phyloP scores from a whole-genome alignment of 2,113 vertebrate genomes.

The Hassar affinis region DNA sequence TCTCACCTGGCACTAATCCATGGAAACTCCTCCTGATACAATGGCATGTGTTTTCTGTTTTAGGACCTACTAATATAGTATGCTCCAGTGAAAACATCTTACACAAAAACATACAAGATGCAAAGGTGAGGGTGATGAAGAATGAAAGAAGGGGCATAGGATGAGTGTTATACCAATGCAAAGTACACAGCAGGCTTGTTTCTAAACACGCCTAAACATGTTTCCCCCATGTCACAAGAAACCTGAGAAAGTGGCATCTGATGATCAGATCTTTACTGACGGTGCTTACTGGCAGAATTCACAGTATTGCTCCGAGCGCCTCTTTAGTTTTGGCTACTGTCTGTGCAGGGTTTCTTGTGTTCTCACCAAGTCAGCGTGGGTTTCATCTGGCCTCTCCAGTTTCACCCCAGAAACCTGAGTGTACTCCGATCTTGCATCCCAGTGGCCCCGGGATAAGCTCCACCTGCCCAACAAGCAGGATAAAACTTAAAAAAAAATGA shows the following conservation, averaged over 20 bases:
- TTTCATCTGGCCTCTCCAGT: neutral
- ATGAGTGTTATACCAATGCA: neutral
- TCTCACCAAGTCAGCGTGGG: neutral
- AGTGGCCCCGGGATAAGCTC: neutral
- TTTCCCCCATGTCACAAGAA: neutral
- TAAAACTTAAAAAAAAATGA: neutral
- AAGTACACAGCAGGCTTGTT: neutral
- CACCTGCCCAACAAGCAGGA: neutral
- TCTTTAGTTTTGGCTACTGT: neutral
- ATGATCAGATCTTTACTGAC: neutral
- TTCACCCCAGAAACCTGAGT: neutral
- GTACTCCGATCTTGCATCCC: neutral
- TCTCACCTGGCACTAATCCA: neutral
- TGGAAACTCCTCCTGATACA: neutral
- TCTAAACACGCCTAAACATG: neutral
- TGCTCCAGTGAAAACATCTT: neutral
- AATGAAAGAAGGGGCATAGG: neutral
- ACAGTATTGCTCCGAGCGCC: neutral
- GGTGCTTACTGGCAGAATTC: neutral
- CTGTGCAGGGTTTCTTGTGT: neutral
- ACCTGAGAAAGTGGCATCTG: conserved; percentile 2
- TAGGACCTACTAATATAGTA: neutral
- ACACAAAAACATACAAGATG: neutral
- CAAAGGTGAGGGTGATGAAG: neutral
- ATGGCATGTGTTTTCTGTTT: neutral